These are phyloP conservation scores for Leptopterna dolabrata DNA, from an alignment of 2,888 invertebrate species.

Conservation along the genomic window DNA sequence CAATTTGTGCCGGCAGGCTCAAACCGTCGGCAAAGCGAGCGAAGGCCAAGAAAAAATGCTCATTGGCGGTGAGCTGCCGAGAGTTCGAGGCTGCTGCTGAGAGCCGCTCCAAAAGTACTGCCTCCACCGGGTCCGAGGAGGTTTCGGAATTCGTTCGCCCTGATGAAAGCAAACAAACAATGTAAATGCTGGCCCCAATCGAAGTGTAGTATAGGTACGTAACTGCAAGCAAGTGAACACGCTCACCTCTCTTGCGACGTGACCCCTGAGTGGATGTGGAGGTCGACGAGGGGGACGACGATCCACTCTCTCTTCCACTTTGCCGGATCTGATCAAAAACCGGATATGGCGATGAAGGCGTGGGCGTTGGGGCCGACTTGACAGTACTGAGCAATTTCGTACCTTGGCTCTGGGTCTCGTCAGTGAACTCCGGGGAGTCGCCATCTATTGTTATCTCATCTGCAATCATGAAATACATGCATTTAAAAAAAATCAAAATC, in stretches of 20 bases:
- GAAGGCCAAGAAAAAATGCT: slow-evolving; percentile 13
- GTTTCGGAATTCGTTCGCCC: neutral
- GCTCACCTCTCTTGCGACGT: slow-evolving; percentile 18
- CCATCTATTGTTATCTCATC: slow-evolving; percentile 10
- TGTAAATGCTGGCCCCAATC: neutral
- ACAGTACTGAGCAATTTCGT: no score
- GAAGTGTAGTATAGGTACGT: slow-evolving; percentile 23
- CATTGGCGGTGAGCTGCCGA: slow-evolving; percentile 20
- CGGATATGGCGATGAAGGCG: neutral
- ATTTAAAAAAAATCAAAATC: neutral
- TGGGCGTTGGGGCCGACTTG: no score
- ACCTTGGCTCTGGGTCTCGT: slow-evolving; percentile 1
- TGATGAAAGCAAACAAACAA: slow-evolving; percentile 20
- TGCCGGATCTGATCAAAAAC: neutral
- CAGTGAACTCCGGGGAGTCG: neutral
- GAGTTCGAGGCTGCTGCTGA: slow-evolving; percentile 10
- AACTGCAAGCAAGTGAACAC: slow-evolving; percentile 16
- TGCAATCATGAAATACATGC: slow-evolving; percentile 21
- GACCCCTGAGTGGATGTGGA: neutral
- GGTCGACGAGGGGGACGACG: slow-evolving; percentile 14
- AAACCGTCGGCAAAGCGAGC: slow-evolving; percentile 9
- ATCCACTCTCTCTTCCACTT: neutral
- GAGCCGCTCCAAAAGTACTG: neutral
- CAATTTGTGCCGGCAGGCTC: neutral
- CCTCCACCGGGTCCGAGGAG: slow-evolving; percentile 9